Conservation (phyloP, 2,113 vertebrate species). For the Stomatorhinus ivindoensis region DNA sequence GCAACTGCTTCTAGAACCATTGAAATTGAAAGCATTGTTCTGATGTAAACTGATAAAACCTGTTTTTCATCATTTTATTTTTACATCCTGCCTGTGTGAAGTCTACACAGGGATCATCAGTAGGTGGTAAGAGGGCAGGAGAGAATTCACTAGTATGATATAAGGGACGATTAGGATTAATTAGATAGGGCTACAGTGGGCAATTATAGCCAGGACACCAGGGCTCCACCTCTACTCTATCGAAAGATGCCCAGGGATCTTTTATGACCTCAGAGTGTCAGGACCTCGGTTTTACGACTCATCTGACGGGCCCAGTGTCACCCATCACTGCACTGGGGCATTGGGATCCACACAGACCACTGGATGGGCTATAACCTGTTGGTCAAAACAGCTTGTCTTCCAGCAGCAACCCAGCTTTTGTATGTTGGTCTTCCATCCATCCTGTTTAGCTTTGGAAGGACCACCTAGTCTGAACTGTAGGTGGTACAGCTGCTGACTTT, state of each 20-base stretch:
- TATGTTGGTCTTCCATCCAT: not conserved
- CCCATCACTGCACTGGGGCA: not conserved
- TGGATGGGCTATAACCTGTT: not conserved
- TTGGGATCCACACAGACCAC: not conserved
- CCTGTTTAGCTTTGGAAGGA: not conserved
- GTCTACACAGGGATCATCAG: not conserved
- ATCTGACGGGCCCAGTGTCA: not conserved
- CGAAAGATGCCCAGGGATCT: not conserved
- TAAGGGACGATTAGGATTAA: not conserved
- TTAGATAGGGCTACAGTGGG: not conserved
- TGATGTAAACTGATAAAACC: not conserved
- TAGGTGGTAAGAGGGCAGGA: not conserved
- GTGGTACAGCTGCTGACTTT: not conserved
- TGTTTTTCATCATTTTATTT: not conserved
- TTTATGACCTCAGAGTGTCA: not conserved
- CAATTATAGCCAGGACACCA: not conserved
- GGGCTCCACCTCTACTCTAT: not conserved
- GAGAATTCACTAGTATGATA: not conserved
- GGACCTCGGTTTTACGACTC: not conserved
- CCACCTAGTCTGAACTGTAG: not conserved
- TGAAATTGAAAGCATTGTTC: not conserved
- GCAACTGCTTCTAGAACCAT: not conserved
- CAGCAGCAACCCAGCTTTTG: not conserved
- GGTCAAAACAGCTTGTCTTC: not conserved
- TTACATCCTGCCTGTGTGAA: not conserved